Conservation (phyloP, 2,797 vertebrate genomes). For the Cyprinella venusta region DNA sequence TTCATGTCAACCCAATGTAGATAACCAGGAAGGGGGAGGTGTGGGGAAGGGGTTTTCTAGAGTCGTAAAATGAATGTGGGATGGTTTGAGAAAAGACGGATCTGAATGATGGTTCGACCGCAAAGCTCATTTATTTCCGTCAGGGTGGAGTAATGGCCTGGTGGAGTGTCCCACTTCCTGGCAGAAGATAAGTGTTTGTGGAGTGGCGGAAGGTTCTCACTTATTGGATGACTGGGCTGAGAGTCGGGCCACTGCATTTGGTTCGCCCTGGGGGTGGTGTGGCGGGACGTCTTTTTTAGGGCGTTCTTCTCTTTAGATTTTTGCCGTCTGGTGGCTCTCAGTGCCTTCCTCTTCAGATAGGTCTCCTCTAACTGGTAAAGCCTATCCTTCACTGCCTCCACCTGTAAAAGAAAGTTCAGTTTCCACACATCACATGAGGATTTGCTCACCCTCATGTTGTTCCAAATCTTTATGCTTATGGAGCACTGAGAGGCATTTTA, state of each 20-base stretch:
- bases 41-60: slow-evolving; percentile 18
- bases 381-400: slow-evolving; percentile 71
- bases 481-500: background rate
- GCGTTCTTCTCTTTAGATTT: slow-evolving; percentile 58
- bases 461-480: background rate
- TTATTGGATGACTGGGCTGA: slow-evolving; percentile 32
- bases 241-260: background rate
- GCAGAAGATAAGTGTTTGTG: slow-evolving; percentile 57
- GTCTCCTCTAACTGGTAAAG: slow-evolving; percentile 72
- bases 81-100: slow-evolving; percentile 62
- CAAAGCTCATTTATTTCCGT: slow-evolving; percentile 72
- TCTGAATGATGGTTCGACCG: slow-evolving; percentile 62
- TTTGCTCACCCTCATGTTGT: background rate
- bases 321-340: slow-evolving; percentile 62
- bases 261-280: background rate
- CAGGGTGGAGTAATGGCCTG: slow-evolving; percentile 65
- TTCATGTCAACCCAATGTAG: slow-evolving; percentile 9
- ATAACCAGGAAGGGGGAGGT: slow-evolving; percentile 4
- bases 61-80: slow-evolving; percentile 44
- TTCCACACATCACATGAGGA: background rate
- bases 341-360: slow-evolving; percentile 72
- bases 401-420: slow-evolving; percentile 38
- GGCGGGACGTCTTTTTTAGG: slow-evolving; percentile 18
- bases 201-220: slow-evolving; percentile 40
- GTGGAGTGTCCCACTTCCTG: slow-evolving; percentile 55